Conservation (phyloP, 1,140 invertebrate species). For the Proctacanthus coquilletti region DNA sequence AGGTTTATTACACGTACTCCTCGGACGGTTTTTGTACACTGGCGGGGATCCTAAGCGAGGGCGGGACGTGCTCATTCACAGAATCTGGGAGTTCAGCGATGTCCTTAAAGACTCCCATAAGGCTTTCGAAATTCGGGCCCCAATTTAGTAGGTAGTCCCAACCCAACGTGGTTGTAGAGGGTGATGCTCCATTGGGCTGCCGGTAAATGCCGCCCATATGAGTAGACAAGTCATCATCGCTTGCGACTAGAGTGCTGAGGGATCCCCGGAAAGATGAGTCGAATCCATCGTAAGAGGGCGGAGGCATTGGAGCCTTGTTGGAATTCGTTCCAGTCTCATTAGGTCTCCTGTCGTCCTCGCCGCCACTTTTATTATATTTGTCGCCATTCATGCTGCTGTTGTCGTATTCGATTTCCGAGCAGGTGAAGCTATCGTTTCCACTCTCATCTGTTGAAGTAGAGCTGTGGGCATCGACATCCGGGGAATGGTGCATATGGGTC, state of each 20-base stretch:
- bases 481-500: conserved; percentile 47
- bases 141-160: conserved; percentile 92
- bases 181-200: conserved; percentile 56
- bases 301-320: conserved; percentile 40
- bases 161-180: conserved; percentile 50
- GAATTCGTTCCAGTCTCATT: conserved; percentile 37
- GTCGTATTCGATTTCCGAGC: conserved; percentile 95
- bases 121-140: conserved; percentile 89
- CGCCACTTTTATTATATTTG: conserved; percentile 59
- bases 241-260: conserved; percentile 79
- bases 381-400: conserved; percentile 68
- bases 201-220: conserved; percentile 57
- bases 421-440: conserved; percentile 94
- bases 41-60: conserved; percentile 42
- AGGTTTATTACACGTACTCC: conserved; percentile 58
- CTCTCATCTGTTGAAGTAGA: conserved; percentile 86
- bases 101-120: conserved; percentile 91
- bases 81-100: conserved; percentile 84
- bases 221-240: conserved; percentile 73
- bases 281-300: conserved; percentile 76
- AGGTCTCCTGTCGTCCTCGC: conserved; percentile 41
- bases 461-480: conserved; percentile 54
- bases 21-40: conserved; percentile 59
- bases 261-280: conserved; percentile 88
- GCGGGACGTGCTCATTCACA: conserved; percentile 36